These are phyloP conservation scores for Lydus trimaculatus DNA, from an alignment of 2,888 invertebrate genomes.

Conservation along the genomic window DNA sequence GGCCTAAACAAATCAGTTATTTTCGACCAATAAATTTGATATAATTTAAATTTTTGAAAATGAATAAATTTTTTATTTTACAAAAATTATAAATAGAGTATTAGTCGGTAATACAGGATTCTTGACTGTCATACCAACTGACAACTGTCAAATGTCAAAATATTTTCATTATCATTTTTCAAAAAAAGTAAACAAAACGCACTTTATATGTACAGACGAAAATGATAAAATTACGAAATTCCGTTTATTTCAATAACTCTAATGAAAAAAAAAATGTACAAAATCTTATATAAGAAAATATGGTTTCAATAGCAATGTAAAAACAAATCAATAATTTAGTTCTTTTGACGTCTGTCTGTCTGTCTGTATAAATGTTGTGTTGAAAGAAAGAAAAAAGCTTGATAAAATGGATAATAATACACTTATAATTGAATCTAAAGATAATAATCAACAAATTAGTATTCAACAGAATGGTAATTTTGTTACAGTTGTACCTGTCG, in stretches of 20 bases:
- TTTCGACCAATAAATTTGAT: no score
- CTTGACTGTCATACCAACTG: neutral
- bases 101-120: neutral
- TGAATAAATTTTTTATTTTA: neutral
- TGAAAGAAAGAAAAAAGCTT: neutral
- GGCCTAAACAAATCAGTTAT: no score
- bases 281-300: no score
- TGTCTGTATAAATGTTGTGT: neutral
- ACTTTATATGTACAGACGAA: neutral
- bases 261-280: no score
- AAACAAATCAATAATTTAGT: no score
- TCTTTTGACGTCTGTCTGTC: no score
- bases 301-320: no score
- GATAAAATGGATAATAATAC: conserved; percentile 5
- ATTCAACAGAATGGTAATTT: conserved; percentile 51
- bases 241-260: no score
- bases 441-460: conserved; percentile 26
- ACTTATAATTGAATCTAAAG: neutral
- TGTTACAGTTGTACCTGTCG: conserved; percentile 52
- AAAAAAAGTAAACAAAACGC: neutral
- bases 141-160: neutral
- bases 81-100: neutral
- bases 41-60: no score
- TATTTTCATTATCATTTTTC: neutral
- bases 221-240: neutral